A percentile compares a stretch with the other conserved stretches of the same genome.
Evolutionary conservation across 2,113 vertebrate genomes (phyloP).

Genomic region (Seriola rivoliana): DNA sequence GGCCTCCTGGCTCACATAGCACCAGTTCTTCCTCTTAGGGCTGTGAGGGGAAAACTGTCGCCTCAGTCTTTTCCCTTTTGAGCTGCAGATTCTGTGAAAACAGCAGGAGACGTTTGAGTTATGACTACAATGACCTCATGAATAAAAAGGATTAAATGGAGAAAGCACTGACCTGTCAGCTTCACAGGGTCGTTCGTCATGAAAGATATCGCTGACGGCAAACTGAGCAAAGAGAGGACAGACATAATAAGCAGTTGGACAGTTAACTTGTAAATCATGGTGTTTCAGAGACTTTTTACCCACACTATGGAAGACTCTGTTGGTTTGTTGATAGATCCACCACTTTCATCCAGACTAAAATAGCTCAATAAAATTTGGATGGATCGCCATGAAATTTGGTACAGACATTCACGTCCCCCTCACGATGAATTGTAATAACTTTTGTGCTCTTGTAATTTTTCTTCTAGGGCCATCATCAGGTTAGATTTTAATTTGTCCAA

Average conservation of each 20-base stretch:
- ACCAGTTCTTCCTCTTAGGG: slow-evolving; percentile 83
- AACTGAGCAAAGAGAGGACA: slow-evolving; percentile 75
- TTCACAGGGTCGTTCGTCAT: slow-evolving; percentile 84
- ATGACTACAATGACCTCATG: not conserved
- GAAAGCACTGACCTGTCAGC: slow-evolving; percentile 86
- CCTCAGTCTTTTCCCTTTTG: slow-evolving; percentile 81
- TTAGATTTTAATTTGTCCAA: too few species aligned
- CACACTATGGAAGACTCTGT: too few species aligned
- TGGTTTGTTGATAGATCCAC: not conserved
- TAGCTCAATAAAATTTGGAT: not conserved
- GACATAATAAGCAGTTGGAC: not conserved
- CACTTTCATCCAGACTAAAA: not conserved
- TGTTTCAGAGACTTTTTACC: not conserved
- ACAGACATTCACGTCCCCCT: too few species aligned
- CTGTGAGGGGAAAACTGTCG: slow-evolving; percentile 86
- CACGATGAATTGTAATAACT: too few species aligned
- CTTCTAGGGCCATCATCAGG: too few species aligned
- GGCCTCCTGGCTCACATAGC: slow-evolving; percentile 86
- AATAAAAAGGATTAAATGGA: not conserved
- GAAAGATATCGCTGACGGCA: slow-evolving; percentile 78
- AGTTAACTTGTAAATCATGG: not conserved
- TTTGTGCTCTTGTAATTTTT: too few species aligned
- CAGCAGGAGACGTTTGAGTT: slow-evolving; percentile 3
- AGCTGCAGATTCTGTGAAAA: slow-evolving; percentile 50
- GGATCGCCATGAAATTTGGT: too few species aligned